Base-by-base conservation (phyloP, 2,113 vertebrate species). In the Ursus arctos region DNA sequence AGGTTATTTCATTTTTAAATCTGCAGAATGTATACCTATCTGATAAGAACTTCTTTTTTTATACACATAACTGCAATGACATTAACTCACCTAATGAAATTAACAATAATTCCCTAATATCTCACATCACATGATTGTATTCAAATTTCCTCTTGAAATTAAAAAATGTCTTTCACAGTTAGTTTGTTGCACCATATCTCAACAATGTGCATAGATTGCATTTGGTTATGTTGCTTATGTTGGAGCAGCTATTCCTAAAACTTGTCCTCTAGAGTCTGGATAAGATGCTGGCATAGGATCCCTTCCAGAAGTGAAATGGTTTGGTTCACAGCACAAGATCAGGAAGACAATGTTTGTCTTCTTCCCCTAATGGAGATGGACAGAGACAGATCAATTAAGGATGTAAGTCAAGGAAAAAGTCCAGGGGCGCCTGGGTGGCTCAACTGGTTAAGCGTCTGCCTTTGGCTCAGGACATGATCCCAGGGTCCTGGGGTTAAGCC, bases 1-100 rank as follows among this genome's bases (percentile, higher is more conserved):
- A 69, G 28, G 33, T n/a, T 26, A 93, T 71, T 87, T 93, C n/a
- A 84, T 28, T 76, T 19, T 76, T 91, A 57, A 69, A 90, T 84
- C 12, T 83, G 28, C 10, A 81, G n/a, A 79, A 21, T 18, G 19
- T 10, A 72, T 36, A 26, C 19, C 8, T 59, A 74, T 47, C 15
- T 18, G 28, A n/a, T 36, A 3, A 72, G 61, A 85, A 55, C 4
- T 67, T 33, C 43, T 19, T 31, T 26, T 74, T 49, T 47, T 28
- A 61, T 85, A 3, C 15, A 80, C 0, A 6, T 49, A 79, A 67
- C 26, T 67, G 4, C 0, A 59, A 91, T 43, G 18, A 94, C n/a
- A 74, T 26, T 22, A 33, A 93, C 47, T 89, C 18, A 82, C 47
- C 11, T 72, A 49, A 80, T 5, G 82, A 51, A 43, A 51, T 49